These are phyloP conservation scores for Amaurobius ferox DNA, from an alignment of 2,888 invertebrate genomes.

Conservation along the genomic window DNA sequence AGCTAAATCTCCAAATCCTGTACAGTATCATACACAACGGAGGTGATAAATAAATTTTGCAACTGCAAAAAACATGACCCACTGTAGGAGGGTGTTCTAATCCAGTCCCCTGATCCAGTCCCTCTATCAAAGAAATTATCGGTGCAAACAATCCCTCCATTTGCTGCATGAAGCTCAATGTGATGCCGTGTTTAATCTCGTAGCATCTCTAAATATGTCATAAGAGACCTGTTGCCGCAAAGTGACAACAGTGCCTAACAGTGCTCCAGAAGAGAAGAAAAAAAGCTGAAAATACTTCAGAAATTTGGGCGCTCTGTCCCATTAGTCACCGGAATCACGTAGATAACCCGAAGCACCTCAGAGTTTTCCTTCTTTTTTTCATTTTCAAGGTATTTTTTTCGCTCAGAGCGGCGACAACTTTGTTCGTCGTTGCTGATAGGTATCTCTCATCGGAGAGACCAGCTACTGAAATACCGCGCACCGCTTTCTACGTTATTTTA, in stretches of 20 bases:
- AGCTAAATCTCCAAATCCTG: too few species aligned
- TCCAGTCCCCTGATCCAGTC: too few species aligned
- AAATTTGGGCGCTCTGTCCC: constrained; percentile 53
- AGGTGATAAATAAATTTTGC: too few species aligned
- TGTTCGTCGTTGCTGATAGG: constrained; percentile 46
- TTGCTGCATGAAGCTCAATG: neutral
- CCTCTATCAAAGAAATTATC: too few species aligned
- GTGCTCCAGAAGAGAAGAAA: neutral
- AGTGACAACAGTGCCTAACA: constrained; percentile 22
- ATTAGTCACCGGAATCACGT: constrained; percentile 67
- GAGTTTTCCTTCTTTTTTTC: constrained; percentile 26
- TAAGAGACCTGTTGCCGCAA: constrained; percentile 29
- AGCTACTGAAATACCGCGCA: constrained; percentile 37
- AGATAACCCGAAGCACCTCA: constrained; percentile 43
- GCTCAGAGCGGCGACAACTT: constrained; percentile 62
- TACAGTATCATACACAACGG: too few species aligned
- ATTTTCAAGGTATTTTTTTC: neutral
- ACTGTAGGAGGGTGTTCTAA: too few species aligned
- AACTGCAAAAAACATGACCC: too few species aligned
- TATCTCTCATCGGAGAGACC: constrained; percentile 41
- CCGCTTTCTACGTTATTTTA: constrained; percentile 1
- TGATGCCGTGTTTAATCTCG: constrained; percentile 44
- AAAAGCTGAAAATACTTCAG: constrained; percentile 15
- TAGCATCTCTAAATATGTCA: constrained; percentile 46
- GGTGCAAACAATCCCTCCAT: too few species aligned